Evolutionary conservation across 1,140 invertebrate species (phyloP), one percentile per base, ranked within the genome.

Genomic region (Harpegnathos saltator): DNA sequence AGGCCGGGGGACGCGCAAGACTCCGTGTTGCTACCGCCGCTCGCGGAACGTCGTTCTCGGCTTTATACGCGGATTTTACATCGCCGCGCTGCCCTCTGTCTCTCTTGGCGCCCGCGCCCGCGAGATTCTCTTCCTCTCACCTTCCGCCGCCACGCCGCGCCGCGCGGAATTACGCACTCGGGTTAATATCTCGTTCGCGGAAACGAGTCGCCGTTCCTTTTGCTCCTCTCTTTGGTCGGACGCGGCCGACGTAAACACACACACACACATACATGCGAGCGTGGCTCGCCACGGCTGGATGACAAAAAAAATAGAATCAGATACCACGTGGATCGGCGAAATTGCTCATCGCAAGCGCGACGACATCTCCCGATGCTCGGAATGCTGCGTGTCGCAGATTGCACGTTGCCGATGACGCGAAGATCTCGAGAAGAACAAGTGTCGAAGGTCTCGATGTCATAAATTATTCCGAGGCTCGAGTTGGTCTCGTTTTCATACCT

Each of bases 31-130:
- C 26, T 38, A 38, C 24, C 19, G 15, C 33, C 33, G 33, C 14
- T 74, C 22, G 71, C 5, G n/a, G 50, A 77, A 58, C 48, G 48
- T 54, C 69, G 69, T 74, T 82, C 44, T 26, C 33, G 26, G 56
- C 44, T 82, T 74, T 82, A 50, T 50, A 61, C 29, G 65, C 44
- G 69, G 19, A 72, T 74, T 82, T 74, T 82, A 62, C 26, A 26
- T 7, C 54, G 3, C 48, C n/a, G n/a, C n/a, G n/a, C n/a, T n/a
- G n/a, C n/a, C n/a, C n/a, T 48, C 12, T 63, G 63, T 17, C 14
- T 26, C 17, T n/a, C 22, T 11, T n/a, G n/a, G n/a, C 24, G 19
- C 50, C n/a, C 38, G 14, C 24, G 19, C 12, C 4, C 17, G 9
- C 12, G 58, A 26, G 29, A 5, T 58, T 63, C 29, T 17, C 22